Conservation (phyloP, 2,888 invertebrate genomes). For the Leptopilina myrica region DNA sequence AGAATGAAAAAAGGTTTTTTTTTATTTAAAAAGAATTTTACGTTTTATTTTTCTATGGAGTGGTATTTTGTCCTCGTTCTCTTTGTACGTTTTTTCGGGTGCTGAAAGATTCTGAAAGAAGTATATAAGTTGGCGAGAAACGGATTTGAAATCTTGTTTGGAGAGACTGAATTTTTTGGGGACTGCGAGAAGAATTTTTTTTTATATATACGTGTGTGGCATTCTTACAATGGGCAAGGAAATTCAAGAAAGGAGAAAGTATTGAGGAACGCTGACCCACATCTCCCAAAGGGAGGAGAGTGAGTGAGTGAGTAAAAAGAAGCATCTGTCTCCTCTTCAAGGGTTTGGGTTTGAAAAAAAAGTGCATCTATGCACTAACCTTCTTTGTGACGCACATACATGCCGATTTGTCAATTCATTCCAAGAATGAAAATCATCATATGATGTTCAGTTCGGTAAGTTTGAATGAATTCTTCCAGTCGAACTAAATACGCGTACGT, state of each 20-base stretch:
- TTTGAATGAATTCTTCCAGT: constrained; percentile 14
- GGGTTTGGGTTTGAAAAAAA: neutral
- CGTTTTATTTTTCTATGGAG: neutral
- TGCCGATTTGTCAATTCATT: constrained; percentile 30
- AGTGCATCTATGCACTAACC: constrained; percentile 19
- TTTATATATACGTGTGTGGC: neutral
- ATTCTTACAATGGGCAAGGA: constrained; percentile 50
- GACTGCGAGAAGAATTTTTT: neutral
- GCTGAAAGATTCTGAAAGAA: neutral
- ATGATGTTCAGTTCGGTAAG: constrained; percentile 10
- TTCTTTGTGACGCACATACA: constrained; percentile 23
- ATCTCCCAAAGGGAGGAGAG: constrained; percentile 51
- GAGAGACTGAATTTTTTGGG: constrained; percentile 12
- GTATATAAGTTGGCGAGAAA: neutral
- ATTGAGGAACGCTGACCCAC: constrained; percentile 67
- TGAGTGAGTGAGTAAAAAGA: neutral
- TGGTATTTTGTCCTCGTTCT: neutral
- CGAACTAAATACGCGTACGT: neutral
- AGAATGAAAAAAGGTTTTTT: too few species aligned
- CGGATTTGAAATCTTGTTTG: neutral
- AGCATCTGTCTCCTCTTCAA: constrained; percentile 18
- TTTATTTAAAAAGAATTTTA: too few species aligned
- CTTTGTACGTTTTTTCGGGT: neutral
- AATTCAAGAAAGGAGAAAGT: constrained; percentile 70
- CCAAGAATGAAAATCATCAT: constrained; percentile 12